These are phyloP conservation scores for Branchipolynoe longqiensis DNA, from an alignment of 2,888 invertebrate genomes.

Conservation along the genomic window DNA sequence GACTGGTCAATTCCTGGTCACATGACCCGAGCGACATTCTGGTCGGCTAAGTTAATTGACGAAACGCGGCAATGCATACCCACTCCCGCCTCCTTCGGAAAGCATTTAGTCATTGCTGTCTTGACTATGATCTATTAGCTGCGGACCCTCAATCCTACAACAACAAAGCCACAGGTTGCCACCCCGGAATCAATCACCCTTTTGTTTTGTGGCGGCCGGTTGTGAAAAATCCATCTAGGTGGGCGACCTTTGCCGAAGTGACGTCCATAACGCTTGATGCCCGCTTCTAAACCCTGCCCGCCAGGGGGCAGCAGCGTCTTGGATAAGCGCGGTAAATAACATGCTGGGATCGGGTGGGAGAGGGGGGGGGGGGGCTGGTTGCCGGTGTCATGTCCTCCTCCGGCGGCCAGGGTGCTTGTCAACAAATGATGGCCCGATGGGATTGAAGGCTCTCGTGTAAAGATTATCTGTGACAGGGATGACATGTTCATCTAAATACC, in stretches of 20 bases:
- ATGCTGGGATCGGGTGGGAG: too few relatives aligned
- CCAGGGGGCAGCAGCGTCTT: not conserved
- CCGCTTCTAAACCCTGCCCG: conserved; percentile 3
- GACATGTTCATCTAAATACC: too few relatives aligned
- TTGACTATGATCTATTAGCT: conserved; percentile 50
- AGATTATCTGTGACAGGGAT: too few relatives aligned
- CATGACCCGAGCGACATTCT: conserved; percentile 50
- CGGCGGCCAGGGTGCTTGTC: too few relatives aligned
- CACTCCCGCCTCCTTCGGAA: conserved; percentile 40
- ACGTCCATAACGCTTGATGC: conserved; percentile 7
- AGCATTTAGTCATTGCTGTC: conserved; percentile 50
- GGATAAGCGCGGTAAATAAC: too few relatives aligned
- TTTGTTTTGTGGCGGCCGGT: conserved; percentile 37
- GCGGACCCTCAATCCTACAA: conserved; percentile 28
- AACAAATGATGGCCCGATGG: too few relatives aligned
- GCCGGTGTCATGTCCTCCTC: too few relatives aligned
- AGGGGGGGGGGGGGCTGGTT: too few relatives aligned
- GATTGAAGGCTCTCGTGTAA: too few relatives aligned
- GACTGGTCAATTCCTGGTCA: conserved; percentile 57
- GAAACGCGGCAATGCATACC: conserved; percentile 52
- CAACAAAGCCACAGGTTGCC: conserved; percentile 41
- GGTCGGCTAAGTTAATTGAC: conserved; percentile 55
- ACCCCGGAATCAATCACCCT: conserved; percentile 32
- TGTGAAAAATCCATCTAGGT: conserved; percentile 35
- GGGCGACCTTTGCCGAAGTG: conserved; percentile 30